Conservation (phyloP, 2,113 vertebrate species). For the Erinaceus europaeus region DNA sequence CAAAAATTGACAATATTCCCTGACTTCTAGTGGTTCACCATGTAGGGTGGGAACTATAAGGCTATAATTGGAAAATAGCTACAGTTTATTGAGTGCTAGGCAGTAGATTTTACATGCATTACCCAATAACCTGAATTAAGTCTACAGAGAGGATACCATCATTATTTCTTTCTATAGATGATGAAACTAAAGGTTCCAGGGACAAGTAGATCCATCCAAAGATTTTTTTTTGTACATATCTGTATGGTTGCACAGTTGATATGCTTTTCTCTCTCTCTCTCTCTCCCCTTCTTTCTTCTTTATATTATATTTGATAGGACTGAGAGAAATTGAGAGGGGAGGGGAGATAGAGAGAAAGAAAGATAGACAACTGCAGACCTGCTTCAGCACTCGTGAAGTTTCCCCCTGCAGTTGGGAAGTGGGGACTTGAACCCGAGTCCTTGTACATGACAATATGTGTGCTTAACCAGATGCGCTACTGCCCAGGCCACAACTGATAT, state of each 20-base stretch:
- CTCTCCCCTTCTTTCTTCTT: too few relatives aligned
- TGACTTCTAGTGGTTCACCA: not conserved
- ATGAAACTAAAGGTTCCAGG: not conserved
- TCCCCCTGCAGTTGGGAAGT: too few relatives aligned
- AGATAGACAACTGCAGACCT: too few relatives aligned
- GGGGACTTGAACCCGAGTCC: too few relatives aligned
- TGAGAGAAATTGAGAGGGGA: too few relatives aligned
- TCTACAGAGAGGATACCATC: not conserved
- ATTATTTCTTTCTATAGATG: not conserved
- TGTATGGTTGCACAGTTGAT: not conserved
- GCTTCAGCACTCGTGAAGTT: too few relatives aligned
- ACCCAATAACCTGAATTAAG: not conserved
- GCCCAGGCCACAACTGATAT: not conserved
- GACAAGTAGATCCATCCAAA: not conserved
- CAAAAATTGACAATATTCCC: not conserved
- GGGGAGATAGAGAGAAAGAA: too few relatives aligned
- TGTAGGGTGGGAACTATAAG: not conserved
- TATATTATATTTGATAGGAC: too few relatives aligned
- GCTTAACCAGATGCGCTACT: too few relatives aligned
- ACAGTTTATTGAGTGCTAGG: not conserved
- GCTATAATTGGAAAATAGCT: not conserved
- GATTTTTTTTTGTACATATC: too few relatives aligned
- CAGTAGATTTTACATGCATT: not conserved
- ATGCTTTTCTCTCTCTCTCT: too few relatives aligned
- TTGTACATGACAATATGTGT: too few relatives aligned